Evolutionary conservation across 2,113 vertebrate species (phyloP).

Genomic region (Notothenia coriiceps): DNA sequence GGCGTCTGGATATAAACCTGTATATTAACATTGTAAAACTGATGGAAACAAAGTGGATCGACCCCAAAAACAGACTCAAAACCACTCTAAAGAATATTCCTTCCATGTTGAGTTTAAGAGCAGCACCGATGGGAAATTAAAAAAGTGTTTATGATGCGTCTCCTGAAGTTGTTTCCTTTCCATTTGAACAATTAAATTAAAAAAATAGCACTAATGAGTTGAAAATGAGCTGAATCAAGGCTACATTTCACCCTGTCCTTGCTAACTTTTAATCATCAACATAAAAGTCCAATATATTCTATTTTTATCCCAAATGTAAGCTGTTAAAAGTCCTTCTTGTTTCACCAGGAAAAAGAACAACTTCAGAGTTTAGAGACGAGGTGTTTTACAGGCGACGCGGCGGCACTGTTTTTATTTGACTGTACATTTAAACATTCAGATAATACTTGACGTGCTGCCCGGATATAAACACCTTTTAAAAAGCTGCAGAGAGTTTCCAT

Average conservation of each 20-base stretch:
- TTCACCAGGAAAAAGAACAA: background rate
- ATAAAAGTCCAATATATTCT: background rate
- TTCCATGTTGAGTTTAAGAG: slow-evolving; percentile 23
- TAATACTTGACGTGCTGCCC: slow-evolving; percentile 1
- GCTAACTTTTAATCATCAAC: background rate
- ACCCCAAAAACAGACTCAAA: background rate
- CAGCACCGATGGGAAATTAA: slow-evolving; percentile 30
- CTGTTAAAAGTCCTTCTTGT: background rate
- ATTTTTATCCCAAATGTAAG: background rate
- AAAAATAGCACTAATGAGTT: too few species aligned
- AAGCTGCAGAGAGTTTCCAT: slow-evolving; percentile 8
- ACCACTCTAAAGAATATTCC: background rate
- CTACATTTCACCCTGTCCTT: background rate
- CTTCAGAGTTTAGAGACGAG: background rate
- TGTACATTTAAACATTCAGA: slow-evolving; percentile 40
- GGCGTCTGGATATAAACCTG: background rate
- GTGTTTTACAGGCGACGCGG: slow-evolving; percentile 12
- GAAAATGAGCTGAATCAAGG: background rate
- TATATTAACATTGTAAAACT: background rate
- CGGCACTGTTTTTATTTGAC: slow-evolving; percentile 13
- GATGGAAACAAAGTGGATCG: slow-evolving; percentile 3
- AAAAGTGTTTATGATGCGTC: background rate
- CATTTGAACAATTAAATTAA: background rate
- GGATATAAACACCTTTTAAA: too few species aligned
- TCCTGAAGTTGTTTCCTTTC: background rate